Evolutionary conservation across 2,888 invertebrate species (phyloP), one percentile per base, ranked within the genome.

Genomic region (Chloroclysta siterata): DNA sequence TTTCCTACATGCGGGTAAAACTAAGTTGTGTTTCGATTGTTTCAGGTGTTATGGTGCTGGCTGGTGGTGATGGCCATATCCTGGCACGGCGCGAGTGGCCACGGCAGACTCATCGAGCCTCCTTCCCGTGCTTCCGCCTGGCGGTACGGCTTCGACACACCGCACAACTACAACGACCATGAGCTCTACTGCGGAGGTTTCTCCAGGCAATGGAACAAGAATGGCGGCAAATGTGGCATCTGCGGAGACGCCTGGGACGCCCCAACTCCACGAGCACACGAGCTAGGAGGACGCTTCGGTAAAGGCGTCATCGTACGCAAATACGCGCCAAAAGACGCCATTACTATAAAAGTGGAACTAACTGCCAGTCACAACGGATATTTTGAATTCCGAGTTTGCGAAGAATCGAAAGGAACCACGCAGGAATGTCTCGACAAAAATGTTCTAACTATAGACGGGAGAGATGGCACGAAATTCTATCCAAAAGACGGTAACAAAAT

Each of bases 121-220:
- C 97, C 98, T 1, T 97, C 97, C 55, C 93, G 98, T 65, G 97
- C 97, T 6, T 96, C 97, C 0, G 97, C 97, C 78, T 98, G 97
- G 97, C 94, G 97, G 71, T 97, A 95, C 87, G 98, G 97, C 63
- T 98, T 98, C 86, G 94, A 95, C 82, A 97, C 97, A 1, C 97
- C 97, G 0, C 96, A 96, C 78, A 96, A 98, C 86, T 98, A 97
- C 89, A 97, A 98, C 84, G 98, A 98, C 87, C 96, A 97, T 82
- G 97, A 98, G 80, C 93, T 96, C 5, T 98, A 96, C 87, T 98
- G 98, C 83, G 98, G 98, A 0, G 98, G 98, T 10, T 97, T 96
- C 83, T 94, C 95, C n/a, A 93, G 96, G 55, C 97, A 97, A 79
- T 97, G 97, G 96, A 94, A 95, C 75, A 94, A 90, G 63, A 98